Evolutionary conservation across 1,140 invertebrate species (phyloP).

Genomic region (Rhagoletis pomonella): DNA sequence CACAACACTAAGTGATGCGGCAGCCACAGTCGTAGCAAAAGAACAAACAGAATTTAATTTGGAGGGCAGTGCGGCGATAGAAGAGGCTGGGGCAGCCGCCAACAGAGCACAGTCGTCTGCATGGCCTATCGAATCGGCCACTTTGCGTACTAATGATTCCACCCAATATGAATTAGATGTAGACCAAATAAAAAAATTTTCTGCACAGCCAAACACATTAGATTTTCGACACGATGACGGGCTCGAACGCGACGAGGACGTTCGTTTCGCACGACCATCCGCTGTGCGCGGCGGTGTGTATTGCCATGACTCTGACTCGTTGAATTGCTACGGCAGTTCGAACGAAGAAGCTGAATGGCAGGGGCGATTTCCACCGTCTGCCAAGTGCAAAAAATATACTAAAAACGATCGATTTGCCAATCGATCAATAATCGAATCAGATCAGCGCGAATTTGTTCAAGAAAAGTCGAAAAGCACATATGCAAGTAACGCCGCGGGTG

Average conservation of each 20-base stretch:
- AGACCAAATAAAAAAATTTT: slow-evolving; percentile 44
- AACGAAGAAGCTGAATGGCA: slow-evolving; percentile 45
- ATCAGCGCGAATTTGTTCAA: background rate
- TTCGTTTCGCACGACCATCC: background rate
- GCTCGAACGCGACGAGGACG: background rate
- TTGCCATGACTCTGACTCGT: background rate
- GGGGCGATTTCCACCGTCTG: slow-evolving; percentile 1
- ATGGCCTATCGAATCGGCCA: background rate
- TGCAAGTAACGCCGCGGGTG: background rate
- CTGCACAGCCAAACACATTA: background rate
- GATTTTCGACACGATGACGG: background rate
- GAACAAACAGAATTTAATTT: background rate
- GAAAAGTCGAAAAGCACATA: background rate
- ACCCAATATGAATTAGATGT: background rate
- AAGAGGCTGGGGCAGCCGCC: background rate
- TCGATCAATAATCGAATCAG: slow-evolving; percentile 28
- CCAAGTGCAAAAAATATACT: background rate
- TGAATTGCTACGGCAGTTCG: slow-evolving; percentile 31
- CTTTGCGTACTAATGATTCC: slow-evolving; percentile 37
- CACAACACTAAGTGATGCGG: background rate
- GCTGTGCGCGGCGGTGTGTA: background rate
- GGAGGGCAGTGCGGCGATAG: background rate
- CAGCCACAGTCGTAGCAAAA: background rate
- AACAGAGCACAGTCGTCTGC: background rate
- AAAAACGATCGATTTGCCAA: slow-evolving; percentile 25